Percentiles rank a stretch among this genome's conserved stretches.
Evolutionary conservation across 2,797 vertebrate genomes (phyloP).

Genomic region (Hemitrygon akajei): DNA sequence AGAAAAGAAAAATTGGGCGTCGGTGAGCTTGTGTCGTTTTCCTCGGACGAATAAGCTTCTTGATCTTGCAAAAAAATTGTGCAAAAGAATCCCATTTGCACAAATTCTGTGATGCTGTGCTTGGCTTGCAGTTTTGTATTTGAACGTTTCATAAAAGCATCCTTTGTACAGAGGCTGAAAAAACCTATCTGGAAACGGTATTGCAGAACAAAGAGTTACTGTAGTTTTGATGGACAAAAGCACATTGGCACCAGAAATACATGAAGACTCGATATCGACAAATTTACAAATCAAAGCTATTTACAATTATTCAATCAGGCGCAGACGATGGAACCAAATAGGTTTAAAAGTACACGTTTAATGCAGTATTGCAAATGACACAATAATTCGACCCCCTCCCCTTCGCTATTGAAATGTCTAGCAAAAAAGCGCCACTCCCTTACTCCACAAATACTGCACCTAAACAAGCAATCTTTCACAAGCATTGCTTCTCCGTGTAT

Average conservation of each 20-base stretch:
- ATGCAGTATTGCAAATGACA: neutral
- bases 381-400: neutral
- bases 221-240: conserved; percentile 1
- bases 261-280: neutral
- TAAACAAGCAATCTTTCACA: neutral
- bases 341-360: neutral
- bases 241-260: neutral
- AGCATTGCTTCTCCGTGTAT: neutral
- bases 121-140: neutral
- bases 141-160: neutral
- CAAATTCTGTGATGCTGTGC: neutral
- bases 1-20: too few relatives aligned
- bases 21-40: too few relatives aligned
- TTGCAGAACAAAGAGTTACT: conserved; percentile 27
- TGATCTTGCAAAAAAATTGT: neutral
- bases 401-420: neutral
- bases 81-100: neutral
- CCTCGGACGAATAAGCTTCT: too few relatives aligned
- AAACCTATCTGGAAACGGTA: neutral
- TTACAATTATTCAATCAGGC: conserved; percentile 21
- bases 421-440: neutral
- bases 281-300: neutral
- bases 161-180: neutral
- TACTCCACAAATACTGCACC: neutral
- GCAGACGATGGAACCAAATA: neutral